Conservation (phyloP, 2,888 invertebrate genomes). For the Smittia aterrima region DNA sequence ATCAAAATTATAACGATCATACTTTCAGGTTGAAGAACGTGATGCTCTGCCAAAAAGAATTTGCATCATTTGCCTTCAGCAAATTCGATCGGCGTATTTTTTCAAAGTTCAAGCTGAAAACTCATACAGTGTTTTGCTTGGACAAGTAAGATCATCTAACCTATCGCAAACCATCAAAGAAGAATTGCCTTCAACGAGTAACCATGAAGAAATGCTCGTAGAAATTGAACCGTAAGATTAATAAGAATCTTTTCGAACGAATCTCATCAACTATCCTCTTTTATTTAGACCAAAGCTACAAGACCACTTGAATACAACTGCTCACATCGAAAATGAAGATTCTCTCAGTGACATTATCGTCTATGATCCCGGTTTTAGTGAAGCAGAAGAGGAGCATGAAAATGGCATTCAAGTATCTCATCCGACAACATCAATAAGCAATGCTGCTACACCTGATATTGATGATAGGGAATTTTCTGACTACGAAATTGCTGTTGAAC, state of each 20-base stretch:
- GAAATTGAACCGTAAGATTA: conserved; percentile 18
- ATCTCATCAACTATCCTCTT: neutral
- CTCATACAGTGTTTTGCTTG: neutral
- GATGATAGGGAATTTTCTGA: neutral
- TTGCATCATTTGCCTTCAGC: conserved; percentile 6
- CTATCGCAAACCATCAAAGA: neutral
- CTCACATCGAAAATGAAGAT: neutral
- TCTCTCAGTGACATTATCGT: neutral
- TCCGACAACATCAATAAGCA: no score
- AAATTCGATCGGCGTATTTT: neutral
- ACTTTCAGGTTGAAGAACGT: neutral
- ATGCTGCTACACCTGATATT: no score
- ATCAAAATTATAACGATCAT: neutral
- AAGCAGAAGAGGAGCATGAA: neutral
- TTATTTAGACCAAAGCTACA: neutral
- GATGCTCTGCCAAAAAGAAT: conserved; percentile 16
- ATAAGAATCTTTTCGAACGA: neutral
- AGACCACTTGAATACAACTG: neutral
- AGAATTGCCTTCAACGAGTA: neutral
- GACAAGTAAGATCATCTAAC: neutral
- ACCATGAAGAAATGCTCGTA: neutral
- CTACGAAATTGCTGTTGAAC: neutral
- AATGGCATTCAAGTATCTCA: no score
- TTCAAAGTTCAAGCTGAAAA: conserved; percentile 19
- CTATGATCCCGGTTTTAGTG: neutral